A percentile compares a stretch with the other conserved stretches of the same genome.
These are phyloP conservation scores for Theristicus caerulescens DNA, from an alignment of 2,113 vertebrate genomes.

Conservation along the genomic window DNA sequence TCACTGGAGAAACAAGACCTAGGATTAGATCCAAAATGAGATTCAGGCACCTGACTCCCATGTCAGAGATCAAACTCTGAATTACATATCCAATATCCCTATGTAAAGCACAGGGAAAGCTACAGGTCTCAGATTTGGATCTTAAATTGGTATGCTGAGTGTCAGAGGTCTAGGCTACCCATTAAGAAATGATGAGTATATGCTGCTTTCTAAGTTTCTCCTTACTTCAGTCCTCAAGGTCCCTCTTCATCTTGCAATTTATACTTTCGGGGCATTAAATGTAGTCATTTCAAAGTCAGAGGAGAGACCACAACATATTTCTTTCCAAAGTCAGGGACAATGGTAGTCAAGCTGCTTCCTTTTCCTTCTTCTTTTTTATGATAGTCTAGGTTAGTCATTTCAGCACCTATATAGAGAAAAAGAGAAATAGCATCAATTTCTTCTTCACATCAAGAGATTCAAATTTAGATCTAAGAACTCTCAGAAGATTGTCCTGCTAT, in stretches of 20 bases:
- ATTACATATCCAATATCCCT: not conserved
- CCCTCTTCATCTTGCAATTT: not conserved
- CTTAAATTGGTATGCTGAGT: not conserved
- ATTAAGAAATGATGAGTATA: not conserved
- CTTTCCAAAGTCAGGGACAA: not conserved
- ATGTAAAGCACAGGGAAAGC: not conserved
- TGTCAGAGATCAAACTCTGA: not conserved
- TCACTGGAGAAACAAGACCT: not conserved
- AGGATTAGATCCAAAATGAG: not conserved
- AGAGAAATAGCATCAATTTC: accelerated
- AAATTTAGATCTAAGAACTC: not conserved
- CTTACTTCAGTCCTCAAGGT: not conserved
- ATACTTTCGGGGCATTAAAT: not conserved
- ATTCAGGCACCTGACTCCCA: not conserved
- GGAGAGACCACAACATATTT: not conserved
- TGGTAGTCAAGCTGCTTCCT: not conserved
- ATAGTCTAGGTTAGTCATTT: not conserved
- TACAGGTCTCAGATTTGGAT: not conserved
- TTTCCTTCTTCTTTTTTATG: not conserved
- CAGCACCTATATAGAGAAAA: not conserved
- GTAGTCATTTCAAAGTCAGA: not conserved
- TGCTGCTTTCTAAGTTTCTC: not conserved
- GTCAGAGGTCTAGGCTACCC: not conserved
- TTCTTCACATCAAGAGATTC: not conserved
- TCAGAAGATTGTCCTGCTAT: not conserved